Percentiles rank a stretch among this genome's conserved stretches.
phyloP scores from a whole-genome alignment of 2,113 vertebrate genomes.

The Dromaius novaehollandiae region DNA sequence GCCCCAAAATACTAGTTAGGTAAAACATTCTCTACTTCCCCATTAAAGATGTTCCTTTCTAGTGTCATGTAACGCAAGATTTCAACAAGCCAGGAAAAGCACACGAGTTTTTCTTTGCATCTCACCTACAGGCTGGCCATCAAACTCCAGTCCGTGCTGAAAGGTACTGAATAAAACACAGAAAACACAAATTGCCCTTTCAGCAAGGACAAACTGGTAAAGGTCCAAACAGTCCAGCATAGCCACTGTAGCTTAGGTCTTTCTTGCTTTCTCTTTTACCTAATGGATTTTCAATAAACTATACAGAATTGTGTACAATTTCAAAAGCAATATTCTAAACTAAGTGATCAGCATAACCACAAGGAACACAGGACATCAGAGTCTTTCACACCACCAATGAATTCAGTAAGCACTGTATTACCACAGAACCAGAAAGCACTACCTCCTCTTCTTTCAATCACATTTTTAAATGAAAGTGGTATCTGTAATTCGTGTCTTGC shows the following conservation, averaged over 20 bases:
- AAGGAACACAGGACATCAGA: background rate
- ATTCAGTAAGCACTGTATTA: background rate
- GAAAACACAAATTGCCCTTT: background rate
- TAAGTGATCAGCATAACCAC: background rate
- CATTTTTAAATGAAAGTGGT: background rate
- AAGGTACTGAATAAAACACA: background rate
- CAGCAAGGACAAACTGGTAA: background rate
- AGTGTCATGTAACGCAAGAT: background rate
- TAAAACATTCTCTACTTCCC: background rate
- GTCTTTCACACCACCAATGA: background rate
- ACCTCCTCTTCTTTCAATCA: background rate
- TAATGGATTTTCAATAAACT: background rate
- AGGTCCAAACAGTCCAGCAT: background rate
- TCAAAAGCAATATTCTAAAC: background rate
- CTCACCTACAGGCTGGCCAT: background rate
- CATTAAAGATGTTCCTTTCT: background rate
- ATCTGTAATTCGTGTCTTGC: background rate
- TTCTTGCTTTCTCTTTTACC: background rate
- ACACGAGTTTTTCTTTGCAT: rapidly evolving
- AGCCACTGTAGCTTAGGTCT: background rate
- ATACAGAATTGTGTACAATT: background rate
- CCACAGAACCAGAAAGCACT: background rate
- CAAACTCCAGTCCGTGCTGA: background rate
- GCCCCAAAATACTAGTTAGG: background rate
- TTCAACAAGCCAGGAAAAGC: background rate